These are phyloP conservation scores for Embidobia sp. DNA, from an alignment of 2,888 invertebrate genomes.

Conservation along the genomic window DNA sequence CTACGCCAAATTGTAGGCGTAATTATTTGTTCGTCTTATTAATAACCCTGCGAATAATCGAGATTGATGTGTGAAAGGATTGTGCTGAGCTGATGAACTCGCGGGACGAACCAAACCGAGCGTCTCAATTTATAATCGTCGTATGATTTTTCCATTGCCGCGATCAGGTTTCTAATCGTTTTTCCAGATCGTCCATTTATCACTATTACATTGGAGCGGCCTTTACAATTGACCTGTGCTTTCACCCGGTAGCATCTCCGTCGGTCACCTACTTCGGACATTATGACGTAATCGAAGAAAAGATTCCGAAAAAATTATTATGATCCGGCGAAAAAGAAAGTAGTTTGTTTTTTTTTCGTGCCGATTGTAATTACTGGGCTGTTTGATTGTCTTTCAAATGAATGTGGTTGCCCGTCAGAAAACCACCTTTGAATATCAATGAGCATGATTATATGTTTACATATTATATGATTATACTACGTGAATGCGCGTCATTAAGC, in stretches of 20 bases:
- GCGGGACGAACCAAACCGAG: background rate
- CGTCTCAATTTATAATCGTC: slow-evolving; percentile 47
- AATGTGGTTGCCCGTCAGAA: slow-evolving; percentile 19
- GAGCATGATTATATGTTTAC: background rate
- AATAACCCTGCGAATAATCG: slow-evolving; percentile 20
- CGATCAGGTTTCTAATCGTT: slow-evolving; percentile 54
- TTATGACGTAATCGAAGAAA: slow-evolving; percentile 53
- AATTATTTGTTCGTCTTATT: slow-evolving; percentile 28
- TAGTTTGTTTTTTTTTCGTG: slow-evolving; percentile 19
- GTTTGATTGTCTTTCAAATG: slow-evolving; percentile 13
- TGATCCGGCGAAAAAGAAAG: slow-evolving; percentile 24
- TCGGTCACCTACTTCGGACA: slow-evolving; percentile 69
- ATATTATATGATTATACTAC: background rate
- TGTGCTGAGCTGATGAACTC: background rate
- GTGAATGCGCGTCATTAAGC: slow-evolving; percentile 17
- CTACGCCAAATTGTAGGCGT: background rate
- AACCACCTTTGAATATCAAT: slow-evolving; percentile 10
- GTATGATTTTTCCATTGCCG: slow-evolving; percentile 20
- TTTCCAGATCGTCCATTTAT: slow-evolving; percentile 54
- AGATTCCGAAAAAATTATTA: slow-evolving; percentile 16
- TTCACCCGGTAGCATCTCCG: slow-evolving; percentile 71
- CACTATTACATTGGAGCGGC: slow-evolving; percentile 63
- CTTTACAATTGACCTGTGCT: slow-evolving; percentile 70
- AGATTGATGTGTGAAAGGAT: slow-evolving; percentile 36
- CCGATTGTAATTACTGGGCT: slow-evolving; percentile 23